A percentile compares a stretch with the other conserved stretches of the same genome.
Evolutionary conservation across 2,797 vertebrate genomes (phyloP).

Genomic region (Hemibagrus guttatus): DNA sequence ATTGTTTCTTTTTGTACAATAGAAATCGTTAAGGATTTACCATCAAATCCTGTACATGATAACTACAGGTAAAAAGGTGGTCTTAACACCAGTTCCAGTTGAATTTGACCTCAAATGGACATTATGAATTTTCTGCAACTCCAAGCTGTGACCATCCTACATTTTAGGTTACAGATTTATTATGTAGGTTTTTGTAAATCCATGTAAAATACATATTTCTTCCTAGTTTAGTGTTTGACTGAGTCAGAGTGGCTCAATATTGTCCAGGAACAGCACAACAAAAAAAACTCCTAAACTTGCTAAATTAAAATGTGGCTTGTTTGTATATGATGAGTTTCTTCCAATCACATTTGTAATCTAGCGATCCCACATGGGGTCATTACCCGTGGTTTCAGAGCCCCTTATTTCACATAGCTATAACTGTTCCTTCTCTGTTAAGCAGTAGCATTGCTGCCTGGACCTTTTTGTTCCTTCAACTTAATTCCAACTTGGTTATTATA

Average conservation of each 20-base stretch:
- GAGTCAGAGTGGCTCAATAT: background rate
- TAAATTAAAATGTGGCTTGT: background rate
- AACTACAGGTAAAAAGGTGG: background rate
- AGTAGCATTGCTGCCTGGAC: background rate
- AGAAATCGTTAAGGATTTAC: background rate
- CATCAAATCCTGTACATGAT: background rate
- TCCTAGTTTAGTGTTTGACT: background rate
- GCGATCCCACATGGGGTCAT: background rate
- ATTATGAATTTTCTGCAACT: background rate
- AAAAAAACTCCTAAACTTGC: background rate
- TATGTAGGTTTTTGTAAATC: background rate
- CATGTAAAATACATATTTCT: background rate
- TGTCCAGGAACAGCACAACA: background rate
- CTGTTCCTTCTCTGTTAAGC: background rate
- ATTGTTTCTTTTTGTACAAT: background rate
- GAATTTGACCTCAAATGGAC: background rate
- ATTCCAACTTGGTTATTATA: background rate
- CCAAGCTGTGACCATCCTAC: background rate
- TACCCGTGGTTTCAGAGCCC: background rate
- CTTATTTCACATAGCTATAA: too few species aligned
- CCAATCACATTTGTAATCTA: background rate
- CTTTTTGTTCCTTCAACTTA: background rate
- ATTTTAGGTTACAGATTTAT: background rate
- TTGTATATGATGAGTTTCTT: background rate
- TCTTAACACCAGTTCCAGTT: background rate